Evolutionary conservation across 2,888 invertebrate species (phyloP).

Genomic region (Abrostola triplasia): DNA sequence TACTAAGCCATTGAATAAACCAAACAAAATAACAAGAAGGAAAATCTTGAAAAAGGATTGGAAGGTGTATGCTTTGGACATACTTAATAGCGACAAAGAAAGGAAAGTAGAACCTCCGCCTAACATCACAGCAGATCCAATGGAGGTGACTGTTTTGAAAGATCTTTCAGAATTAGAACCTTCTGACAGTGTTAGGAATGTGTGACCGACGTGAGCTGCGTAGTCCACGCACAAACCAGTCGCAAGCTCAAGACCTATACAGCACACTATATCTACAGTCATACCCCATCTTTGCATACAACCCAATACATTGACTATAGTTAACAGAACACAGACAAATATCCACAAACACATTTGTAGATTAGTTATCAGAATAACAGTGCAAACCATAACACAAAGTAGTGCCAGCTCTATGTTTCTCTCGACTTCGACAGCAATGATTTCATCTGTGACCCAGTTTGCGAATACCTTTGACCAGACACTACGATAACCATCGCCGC

Average conservation of each 20-base stretch:
- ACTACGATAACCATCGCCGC: slow-evolving; percentile 89
- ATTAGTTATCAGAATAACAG: slow-evolving; percentile 92
- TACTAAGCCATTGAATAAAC: slow-evolving; percentile 93
- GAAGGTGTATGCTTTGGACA: slow-evolving; percentile 93
- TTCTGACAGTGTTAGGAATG: slow-evolving; percentile 90
- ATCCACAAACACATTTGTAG: slow-evolving; percentile 93
- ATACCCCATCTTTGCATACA: slow-evolving; percentile 94
- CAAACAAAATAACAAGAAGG: slow-evolving; percentile 92
- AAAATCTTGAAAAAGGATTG: slow-evolving; percentile 93
- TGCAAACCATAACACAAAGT: slow-evolving; percentile 94
- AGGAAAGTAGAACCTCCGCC: slow-evolving; percentile 94
- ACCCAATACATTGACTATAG: slow-evolving; percentile 92
- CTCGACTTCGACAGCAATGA: slow-evolving; percentile 92
- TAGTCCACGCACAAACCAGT: slow-evolving; percentile 95
- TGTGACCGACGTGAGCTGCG: slow-evolving; percentile 94
- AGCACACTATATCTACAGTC: slow-evolving; percentile 94
- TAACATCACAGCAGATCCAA: slow-evolving; percentile 93
- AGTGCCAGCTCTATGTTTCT: slow-evolving; percentile 93
- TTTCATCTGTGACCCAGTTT: slow-evolving; percentile 93
- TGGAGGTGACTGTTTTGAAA: slow-evolving; percentile 90
- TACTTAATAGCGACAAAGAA: slow-evolving; percentile 91
- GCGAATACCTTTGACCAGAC: slow-evolving; percentile 92
- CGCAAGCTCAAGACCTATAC: slow-evolving; percentile 93
- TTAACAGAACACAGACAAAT: slow-evolving; percentile 92
- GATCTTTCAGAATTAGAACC: slow-evolving; percentile 88